These are phyloP conservation scores for Amazona ochrocephala DNA, from an alignment of 2,797 vertebrate species.

Conservation along the genomic window DNA sequence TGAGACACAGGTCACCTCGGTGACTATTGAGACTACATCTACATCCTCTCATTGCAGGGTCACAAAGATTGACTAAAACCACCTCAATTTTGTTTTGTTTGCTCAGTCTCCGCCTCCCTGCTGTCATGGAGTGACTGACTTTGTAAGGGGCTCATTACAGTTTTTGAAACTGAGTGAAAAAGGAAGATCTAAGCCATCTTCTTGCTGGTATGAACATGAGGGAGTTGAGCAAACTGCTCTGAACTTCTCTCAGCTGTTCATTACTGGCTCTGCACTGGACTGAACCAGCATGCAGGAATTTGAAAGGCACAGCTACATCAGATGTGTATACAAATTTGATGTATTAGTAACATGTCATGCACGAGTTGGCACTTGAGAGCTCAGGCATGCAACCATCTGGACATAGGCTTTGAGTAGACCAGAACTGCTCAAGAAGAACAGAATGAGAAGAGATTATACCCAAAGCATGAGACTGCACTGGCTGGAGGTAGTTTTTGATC, in stretches of 20 bases:
- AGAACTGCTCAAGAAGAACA: background rate
- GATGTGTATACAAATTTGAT: background rate
- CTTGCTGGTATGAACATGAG: background rate
- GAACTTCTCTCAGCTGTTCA: background rate
- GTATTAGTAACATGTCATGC: background rate
- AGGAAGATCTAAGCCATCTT: background rate
- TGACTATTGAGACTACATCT: background rate
- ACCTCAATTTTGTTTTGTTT: background rate
- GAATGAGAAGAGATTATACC: background rate
- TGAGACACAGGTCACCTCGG: background rate
- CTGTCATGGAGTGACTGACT: background rate
- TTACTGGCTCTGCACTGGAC: background rate
- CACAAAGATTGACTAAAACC: background rate
- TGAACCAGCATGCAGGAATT: background rate
- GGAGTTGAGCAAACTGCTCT: background rate
- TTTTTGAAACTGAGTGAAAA: background rate
- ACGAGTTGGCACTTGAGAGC: background rate
- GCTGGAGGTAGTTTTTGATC: background rate
- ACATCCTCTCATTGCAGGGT: background rate
- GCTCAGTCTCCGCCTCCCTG: background rate
- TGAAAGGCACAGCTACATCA: background rate
- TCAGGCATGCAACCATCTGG: background rate
- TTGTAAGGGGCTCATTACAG: background rate
- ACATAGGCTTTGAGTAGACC: background rate
- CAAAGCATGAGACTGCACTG: background rate